phyloP scores from a whole-genome alignment of 2,888 invertebrate species.

The Nephrotoma flavescens region DNA sequence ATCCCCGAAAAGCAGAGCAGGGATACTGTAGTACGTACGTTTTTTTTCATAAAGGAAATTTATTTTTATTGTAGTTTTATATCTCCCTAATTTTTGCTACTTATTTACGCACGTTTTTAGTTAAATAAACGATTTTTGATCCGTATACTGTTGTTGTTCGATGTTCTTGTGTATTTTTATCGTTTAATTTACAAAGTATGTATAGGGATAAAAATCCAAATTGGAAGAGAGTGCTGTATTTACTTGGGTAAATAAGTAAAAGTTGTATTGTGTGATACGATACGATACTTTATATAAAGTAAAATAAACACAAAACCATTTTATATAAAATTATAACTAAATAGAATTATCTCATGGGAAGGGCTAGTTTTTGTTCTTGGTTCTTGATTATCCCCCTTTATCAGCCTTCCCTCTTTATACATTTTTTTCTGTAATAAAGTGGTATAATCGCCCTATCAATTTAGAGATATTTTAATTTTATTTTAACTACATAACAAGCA shows the following conservation, averaged over 20 bases:
- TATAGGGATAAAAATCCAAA: background rate
- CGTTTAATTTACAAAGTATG: background rate
- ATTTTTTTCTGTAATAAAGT: background rate
- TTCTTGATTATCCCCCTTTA: background rate
- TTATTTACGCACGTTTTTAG: background rate
- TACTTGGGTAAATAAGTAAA: background rate
- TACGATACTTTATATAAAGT: background rate
- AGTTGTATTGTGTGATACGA: background rate
- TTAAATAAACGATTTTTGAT: background rate
- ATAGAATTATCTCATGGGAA: background rate
- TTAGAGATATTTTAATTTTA: background rate
- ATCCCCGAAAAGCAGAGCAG: background rate
- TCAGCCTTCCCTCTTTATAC: background rate
- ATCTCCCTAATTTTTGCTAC: background rate
- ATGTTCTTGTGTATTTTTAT: background rate
- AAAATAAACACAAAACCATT: background rate
- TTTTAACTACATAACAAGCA: background rate
- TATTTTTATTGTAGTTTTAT: background rate
- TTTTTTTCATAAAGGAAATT: background rate
- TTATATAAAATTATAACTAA: background rate
- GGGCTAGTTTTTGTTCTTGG: background rate
- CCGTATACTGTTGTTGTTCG: background rate
- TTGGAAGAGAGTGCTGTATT: background rate
- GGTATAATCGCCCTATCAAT: background rate
- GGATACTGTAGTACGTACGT: background rate